These are phyloP conservation scores for Ptilonorhynchus violaceus DNA, from an alignment of 2,113 vertebrate genomes.

Conservation along the genomic window DNA sequence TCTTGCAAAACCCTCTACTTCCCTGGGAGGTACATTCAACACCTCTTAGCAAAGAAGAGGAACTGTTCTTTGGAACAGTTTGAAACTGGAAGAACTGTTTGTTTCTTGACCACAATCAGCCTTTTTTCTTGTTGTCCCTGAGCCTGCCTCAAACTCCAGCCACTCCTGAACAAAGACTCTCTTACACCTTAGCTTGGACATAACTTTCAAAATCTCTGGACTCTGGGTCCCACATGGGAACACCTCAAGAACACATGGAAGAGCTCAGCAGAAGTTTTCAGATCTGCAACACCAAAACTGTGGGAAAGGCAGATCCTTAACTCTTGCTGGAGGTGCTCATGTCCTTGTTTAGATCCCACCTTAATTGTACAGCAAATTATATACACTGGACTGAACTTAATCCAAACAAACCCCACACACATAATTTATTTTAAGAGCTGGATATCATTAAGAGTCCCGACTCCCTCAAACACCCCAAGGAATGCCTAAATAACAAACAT, in stretches of 20 bases:
- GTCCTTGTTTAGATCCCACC: not conserved
- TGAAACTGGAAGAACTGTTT: not conserved
- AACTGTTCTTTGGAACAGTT: no score
- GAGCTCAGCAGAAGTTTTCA: not conserved
- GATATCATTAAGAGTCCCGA: not conserved
- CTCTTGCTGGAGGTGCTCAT: not conserved
- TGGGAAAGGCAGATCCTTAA: fast-evolving
- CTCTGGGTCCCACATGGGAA: not conserved
- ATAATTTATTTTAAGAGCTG: not conserved
- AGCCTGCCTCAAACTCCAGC: not conserved
- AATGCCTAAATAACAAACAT: not conserved
- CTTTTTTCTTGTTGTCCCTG: fast-evolving
- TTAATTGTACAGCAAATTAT: not conserved
- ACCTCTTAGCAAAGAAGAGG: not conserved
- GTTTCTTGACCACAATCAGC: not conserved
- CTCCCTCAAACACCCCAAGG: not conserved
- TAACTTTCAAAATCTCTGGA: not conserved
- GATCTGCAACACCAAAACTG: fast-evolving
- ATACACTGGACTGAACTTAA: not conserved
- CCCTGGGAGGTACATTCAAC: not conserved
- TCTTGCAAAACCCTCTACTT: not conserved
- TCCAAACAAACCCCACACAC: not conserved
- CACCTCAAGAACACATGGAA: fast-evolving
- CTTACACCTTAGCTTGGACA: not conserved
- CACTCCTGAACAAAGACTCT: not conserved